phyloP scores from a whole-genome alignment of 2,113 vertebrate species.

The Pseudopipra pipra region DNA sequence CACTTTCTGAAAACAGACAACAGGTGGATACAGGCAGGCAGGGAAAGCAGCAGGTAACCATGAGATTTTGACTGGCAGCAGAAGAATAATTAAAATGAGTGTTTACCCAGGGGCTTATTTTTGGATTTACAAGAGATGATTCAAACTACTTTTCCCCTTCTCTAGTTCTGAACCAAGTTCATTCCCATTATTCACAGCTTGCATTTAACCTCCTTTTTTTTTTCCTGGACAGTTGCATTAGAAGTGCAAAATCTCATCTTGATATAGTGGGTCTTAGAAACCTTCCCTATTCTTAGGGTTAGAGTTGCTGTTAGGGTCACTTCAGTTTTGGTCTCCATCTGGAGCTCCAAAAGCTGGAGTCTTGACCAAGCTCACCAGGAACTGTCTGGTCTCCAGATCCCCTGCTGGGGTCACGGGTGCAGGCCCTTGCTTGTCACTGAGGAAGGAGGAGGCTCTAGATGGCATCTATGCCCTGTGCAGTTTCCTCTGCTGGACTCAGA shows the following conservation, averaged over 20 bases:
- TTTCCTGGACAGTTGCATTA: not conserved
- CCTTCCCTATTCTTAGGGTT: no score
- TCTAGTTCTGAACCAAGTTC: not conserved
- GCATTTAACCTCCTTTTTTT: not conserved
- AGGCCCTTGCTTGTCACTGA: not conserved
- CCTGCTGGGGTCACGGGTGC: not conserved
- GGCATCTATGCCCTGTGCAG: not conserved
- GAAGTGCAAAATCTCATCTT: not conserved
- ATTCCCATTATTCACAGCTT: not conserved
- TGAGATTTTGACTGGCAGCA: constrained; percentile 44
- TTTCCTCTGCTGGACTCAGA: not conserved
- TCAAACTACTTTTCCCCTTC: not conserved
- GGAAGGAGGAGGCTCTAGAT: not conserved
- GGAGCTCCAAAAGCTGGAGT: not conserved
- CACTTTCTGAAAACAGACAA: constrained; percentile 34
- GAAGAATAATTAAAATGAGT: constrained; percentile 26
- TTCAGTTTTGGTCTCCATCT: not conserved
- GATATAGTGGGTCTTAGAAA: not conserved
- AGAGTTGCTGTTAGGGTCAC: not conserved
- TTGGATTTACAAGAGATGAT: not conserved
- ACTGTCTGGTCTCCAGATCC: not conserved
- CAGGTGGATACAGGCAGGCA: constrained; percentile 63
- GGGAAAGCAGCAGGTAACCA: constrained; percentile 22
- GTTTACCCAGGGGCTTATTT: constrained; percentile 38
- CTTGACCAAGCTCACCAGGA: not conserved